Evolutionary conservation across 2,888 invertebrate genomes (phyloP).

Genomic region (Epinotia bilunana): DNA sequence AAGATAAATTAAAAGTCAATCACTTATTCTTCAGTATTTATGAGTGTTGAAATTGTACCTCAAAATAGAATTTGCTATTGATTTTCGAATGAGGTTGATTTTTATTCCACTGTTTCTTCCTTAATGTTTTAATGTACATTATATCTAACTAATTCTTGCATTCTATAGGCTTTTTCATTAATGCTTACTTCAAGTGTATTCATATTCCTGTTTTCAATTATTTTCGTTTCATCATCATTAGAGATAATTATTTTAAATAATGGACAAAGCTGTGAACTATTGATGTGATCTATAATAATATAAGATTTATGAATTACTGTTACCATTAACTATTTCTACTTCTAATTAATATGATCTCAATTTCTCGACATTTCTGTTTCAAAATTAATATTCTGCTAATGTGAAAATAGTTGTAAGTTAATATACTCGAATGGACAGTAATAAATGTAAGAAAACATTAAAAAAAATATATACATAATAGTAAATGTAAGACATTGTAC

Average conservation of each 20-base stretch:
- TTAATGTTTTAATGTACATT: background rate
- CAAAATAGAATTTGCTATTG: slow-evolving; percentile 11
- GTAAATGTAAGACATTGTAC: slow-evolving; percentile 71
- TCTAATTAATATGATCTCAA: slow-evolving; percentile 58
- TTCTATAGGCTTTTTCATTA: background rate
- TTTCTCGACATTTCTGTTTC: slow-evolving; percentile 52
- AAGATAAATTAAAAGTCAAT: background rate
- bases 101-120: background rate
- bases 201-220: slow-evolving; percentile 1
- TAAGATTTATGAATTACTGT: slow-evolving; percentile 45
- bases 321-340: slow-evolving; percentile 46
- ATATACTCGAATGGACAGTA: slow-evolving; percentile 75
- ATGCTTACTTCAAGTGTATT: background rate
- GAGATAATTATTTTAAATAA: slow-evolving; percentile 41
- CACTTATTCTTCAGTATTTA: slow-evolving; percentile 1
- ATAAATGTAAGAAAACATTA: slow-evolving; percentile 69
- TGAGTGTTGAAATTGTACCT: slow-evolving; percentile 4
- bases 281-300: slow-evolving; percentile 53
- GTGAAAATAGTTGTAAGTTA: slow-evolving; percentile 55
- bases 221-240: slow-evolving; percentile 20
- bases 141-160: background rate
- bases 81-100: slow-evolving; percentile 16
- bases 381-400: slow-evolving; percentile 53
- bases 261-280: slow-evolving; percentile 56
- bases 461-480: slow-evolving; percentile 63